A percentile compares a stretch with the other conserved stretches of the same genome.
These are phyloP conservation scores for Sclerodermus sp. DNA, from an alignment of 2,888 invertebrate species.

Conservation along the genomic window DNA sequence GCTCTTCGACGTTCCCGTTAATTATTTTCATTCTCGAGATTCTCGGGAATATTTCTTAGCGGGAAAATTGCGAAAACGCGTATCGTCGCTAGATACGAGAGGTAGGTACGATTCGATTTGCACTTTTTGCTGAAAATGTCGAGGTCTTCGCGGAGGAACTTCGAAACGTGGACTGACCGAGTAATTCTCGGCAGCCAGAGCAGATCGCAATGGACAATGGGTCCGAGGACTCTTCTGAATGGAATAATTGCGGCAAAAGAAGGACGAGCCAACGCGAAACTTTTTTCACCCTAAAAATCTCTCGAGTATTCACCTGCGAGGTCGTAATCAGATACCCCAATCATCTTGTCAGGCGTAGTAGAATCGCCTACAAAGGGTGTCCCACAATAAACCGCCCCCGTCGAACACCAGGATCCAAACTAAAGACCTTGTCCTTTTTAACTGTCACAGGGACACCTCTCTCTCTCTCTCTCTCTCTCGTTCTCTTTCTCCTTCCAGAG, in stretches of 20 bases:
- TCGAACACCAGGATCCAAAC: conserved; percentile 44
- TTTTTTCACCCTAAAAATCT: conserved; percentile 39
- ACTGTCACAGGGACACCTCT: background rate
- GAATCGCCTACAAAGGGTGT: conserved; percentile 49
- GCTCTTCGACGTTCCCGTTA: no score
- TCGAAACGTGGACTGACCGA: background rate
- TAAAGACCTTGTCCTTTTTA: conserved; percentile 2
- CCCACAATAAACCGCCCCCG: conserved; percentile 55
- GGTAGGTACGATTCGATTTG: no score
- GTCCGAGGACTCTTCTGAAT: background rate
- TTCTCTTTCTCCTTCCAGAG: no score
- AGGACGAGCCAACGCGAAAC: conserved; percentile 21
- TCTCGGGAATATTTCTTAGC: no score
- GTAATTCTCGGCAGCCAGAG: no score
- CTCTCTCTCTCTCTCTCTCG: conserved; percentile 1
- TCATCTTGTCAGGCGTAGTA: conserved; percentile 53
- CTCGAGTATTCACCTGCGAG: conserved; percentile 44
- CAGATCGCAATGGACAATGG: no score
- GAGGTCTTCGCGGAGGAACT: no score
- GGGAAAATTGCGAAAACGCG: no score
- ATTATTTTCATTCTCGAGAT: no score
- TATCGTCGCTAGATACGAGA: no score
- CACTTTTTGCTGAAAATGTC: no score
- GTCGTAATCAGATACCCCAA: conserved; percentile 48
- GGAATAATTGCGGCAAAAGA: conserved; percentile 12